Evolutionary conservation across 2,113 vertebrate species (phyloP).

Genomic region (Symphodus melops): DNA sequence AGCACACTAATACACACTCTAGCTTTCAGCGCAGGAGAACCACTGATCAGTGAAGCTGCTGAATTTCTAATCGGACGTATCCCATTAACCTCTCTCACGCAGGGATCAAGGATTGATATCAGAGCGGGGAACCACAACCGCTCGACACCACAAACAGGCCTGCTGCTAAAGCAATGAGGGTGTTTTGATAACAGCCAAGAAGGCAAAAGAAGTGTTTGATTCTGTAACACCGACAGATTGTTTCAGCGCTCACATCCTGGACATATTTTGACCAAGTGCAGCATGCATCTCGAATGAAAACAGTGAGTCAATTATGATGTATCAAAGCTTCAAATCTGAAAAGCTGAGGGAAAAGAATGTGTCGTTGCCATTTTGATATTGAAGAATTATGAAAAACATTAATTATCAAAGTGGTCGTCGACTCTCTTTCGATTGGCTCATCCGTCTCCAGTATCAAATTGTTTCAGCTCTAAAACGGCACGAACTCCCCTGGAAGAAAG

Average conservation of each 20-base stretch:
- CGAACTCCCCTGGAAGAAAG: background rate
- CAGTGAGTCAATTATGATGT: no score
- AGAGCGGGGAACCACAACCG: slow-evolving; percentile 21
- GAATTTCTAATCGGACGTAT: slow-evolving; percentile 72
- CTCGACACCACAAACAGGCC: background rate
- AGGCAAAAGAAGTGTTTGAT: background rate
- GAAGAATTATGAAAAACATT: no score
- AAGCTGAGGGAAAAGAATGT: background rate
- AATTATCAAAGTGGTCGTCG: no score
- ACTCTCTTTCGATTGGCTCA: no score
- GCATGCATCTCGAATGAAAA: no score
- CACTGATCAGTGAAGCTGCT: slow-evolving; percentile 60
- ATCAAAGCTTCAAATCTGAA: background rate
- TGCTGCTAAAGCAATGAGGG: background rate
- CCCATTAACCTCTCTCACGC: slow-evolving; percentile 69
- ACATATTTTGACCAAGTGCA: no score
- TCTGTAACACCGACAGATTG: no score
- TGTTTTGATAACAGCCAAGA: background rate
- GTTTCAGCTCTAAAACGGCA: no score
- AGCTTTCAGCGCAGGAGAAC: slow-evolving; percentile 19
- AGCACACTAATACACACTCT: slow-evolving; percentile 14
- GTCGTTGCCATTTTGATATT: no score
- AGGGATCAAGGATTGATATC: slow-evolving; percentile 50
- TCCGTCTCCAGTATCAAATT: no score
- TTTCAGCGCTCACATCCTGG: no score